phyloP scores from a whole-genome alignment of 1,140 invertebrate species.

The Ectropis grisescens region DNA sequence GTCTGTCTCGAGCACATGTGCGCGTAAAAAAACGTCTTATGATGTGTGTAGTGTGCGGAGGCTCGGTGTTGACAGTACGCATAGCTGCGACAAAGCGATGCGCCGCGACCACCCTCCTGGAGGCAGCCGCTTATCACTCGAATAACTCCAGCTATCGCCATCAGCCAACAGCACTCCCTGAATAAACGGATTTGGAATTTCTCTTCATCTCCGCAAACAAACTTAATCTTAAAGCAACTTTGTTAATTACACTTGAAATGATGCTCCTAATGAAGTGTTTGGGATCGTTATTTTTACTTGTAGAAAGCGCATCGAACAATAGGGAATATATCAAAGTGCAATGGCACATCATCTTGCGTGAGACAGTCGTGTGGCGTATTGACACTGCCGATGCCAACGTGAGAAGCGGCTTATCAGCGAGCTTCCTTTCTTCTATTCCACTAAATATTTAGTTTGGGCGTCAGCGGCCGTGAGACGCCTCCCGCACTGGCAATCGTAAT shows the following conservation, averaged over 20 bases:
- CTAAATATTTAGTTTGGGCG: slow-evolving; percentile 60
- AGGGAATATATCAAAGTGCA: too few relatives aligned
- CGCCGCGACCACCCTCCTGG: slow-evolving; percentile 33
- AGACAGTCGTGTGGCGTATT: too few relatives aligned
- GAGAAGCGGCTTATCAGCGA: slow-evolving; percentile 51
- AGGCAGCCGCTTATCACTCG: slow-evolving; percentile 23
- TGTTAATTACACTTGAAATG: too few relatives aligned
- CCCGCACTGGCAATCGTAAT: slow-evolving; percentile 40
- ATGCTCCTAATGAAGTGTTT: too few relatives aligned
- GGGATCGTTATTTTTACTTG: too few relatives aligned
- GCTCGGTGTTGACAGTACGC: slow-evolving; percentile 58
- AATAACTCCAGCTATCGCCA: slow-evolving; percentile 32
- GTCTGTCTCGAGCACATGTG: slow-evolving; percentile 18
- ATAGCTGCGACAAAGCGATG: slow-evolving; percentile 45
- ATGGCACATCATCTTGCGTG: too few relatives aligned
- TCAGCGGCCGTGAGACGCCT: slow-evolving; percentile 33
- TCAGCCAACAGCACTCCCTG: slow-evolving; percentile 11
- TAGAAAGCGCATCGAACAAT: too few relatives aligned
- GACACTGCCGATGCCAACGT: slow-evolving; percentile 11
- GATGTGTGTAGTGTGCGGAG: slow-evolving; percentile 29
- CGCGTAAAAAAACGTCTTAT: slow-evolving; percentile 49
- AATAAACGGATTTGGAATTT: slow-evolving; percentile 2
- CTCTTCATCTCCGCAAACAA: background rate
- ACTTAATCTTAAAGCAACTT: too few relatives aligned
- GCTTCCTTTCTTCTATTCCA: slow-evolving; percentile 43